Conservation (phyloP, 23 tunicate species). For the Styela plicata region DNA sequence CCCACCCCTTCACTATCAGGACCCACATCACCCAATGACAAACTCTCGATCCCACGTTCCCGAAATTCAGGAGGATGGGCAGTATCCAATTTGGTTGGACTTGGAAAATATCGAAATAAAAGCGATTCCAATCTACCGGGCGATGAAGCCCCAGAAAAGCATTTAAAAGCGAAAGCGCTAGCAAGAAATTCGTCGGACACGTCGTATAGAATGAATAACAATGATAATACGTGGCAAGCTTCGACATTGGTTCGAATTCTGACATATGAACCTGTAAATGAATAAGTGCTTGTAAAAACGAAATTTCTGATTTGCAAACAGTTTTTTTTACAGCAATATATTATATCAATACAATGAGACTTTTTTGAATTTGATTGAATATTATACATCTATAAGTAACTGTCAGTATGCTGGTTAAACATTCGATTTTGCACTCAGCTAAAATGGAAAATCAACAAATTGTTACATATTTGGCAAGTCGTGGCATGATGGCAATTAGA, state of each 20-base stretch:
- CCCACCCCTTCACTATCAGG: conserved; percentile 30
- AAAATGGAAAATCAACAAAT: too few relatives aligned
- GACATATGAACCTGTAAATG: too few relatives aligned
- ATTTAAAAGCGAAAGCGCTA: not conserved
- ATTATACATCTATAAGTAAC: too few relatives aligned
- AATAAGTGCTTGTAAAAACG: too few relatives aligned
- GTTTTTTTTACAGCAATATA: too few relatives aligned
- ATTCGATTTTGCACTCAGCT: too few relatives aligned
- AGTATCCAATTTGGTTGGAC: conserved; percentile 6
- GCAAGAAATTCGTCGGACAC: not conserved
- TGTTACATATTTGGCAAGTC: too few relatives aligned
- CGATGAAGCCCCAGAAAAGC: not conserved
- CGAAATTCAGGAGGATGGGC: not conserved
- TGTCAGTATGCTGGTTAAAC: too few relatives aligned
- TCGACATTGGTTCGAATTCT: conserved; percentile 17
- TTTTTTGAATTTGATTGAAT: too few relatives aligned
- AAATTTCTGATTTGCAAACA: too few relatives aligned
- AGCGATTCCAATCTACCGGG: not conserved
- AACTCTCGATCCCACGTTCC: not conserved
- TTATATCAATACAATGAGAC: too few relatives aligned
- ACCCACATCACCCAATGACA: not conserved
- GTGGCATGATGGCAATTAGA: too few relatives aligned
- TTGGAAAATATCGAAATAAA: not conserved
- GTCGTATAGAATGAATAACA: not conserved
- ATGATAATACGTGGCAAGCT: conserved; percentile 27